Base-by-base conservation (phyloP, 2,888 invertebrate genomes). In the Zaprionus lineosus region DNA sequence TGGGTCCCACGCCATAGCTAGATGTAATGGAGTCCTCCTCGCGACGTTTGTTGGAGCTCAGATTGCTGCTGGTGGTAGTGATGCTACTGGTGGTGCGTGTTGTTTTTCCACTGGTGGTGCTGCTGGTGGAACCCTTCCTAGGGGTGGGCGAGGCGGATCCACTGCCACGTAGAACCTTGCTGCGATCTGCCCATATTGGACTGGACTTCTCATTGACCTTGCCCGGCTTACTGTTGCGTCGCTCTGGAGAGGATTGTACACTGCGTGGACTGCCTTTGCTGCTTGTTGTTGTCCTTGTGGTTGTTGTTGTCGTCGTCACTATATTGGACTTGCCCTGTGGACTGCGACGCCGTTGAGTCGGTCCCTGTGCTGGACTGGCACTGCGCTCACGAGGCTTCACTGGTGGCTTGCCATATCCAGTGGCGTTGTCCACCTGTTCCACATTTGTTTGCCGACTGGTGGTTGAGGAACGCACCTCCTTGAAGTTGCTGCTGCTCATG, bases 1-100 rank as follows among this genome's bases (percentile, higher is more conserved):
- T 93, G 16, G 96, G 96, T 0, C 96, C 96, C 1, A 95, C 94
- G 1, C 95, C 95, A 88, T 96, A 96, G 87, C 95, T 94, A 1
- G 95, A 95, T 2, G 94, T 95, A 56, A 96, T 94, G 18, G 92
- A 92, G 86, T 95, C 94, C 51, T 90, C 90, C 47, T 89, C 89
- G 0, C 85, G 85, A 3, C 60, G 75, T 52, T 84, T 77, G 28
- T 7, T 59, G 1, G 9, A 6, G 28, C 24, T 60, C 21, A 19
- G 51, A 75, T 71, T 87, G 48, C 36, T 50, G 39, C 16, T 48
- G 15, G 12, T 57, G 15, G 12, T 58, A 33, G 90, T 79, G 33
- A 90, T 90, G 48, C 85, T 88, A 69, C 90, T 91, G 6, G 91
- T 90, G 24, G 43, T 79, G 39, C 81, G 71, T 3, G 68, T 73